These are phyloP conservation scores for Xiphophorus maculatus DNA, from an alignment of 2,113 vertebrate species.

Conservation along the genomic window DNA sequence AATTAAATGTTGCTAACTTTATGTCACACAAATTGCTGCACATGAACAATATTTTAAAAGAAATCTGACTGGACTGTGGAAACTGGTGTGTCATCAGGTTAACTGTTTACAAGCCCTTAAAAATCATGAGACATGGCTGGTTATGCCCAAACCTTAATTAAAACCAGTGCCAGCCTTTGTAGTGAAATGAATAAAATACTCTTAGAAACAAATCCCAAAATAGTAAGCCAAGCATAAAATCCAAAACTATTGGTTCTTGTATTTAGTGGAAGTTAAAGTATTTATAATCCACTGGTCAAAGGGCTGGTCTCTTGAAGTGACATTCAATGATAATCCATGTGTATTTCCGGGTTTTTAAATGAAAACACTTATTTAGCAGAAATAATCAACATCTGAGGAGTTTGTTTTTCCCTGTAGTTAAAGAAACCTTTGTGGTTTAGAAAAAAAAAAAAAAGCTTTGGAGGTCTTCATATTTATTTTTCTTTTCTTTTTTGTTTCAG, in stretches of 20 bases:
- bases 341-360: too few relatives aligned
- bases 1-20: neutral
- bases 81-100: neutral
- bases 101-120: neutral
- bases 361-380: neutral
- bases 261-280: neutral
- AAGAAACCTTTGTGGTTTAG: constrained; percentile 23
- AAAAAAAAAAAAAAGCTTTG: neutral
- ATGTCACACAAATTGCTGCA: neutral
- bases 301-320: neutral
- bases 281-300: neutral
- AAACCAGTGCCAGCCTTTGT: neutral
- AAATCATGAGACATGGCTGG: neutral
- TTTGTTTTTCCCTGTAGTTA: constrained; percentile 30
- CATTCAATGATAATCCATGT: neutral
- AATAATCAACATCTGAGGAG: neutral
- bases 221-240: neutral
- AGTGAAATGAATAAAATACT: neutral
- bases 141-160: neutral
- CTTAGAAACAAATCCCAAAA: neutral
- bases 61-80: neutral
- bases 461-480: constrained; percentile 9
- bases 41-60: neutral
- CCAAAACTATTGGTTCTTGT: neutral
- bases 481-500: constrained; percentile 18